phyloP scores from a whole-genome alignment of 1,140 invertebrate species.

The Drosophila burlai region DNA sequence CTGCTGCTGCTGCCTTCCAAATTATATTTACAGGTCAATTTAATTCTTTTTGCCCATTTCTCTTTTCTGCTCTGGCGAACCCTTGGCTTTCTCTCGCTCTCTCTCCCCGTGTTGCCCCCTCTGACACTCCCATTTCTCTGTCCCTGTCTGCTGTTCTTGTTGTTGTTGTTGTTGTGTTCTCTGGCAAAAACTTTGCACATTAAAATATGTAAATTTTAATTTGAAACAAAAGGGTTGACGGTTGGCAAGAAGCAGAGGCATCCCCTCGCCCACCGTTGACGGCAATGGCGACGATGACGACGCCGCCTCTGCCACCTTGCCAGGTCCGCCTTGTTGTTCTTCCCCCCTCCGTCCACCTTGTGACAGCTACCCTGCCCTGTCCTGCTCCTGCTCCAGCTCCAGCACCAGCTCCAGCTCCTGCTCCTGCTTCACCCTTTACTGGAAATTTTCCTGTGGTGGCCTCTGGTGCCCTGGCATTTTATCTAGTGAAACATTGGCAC shows the following conservation, averaged over 20 bases:
- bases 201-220: constrained; percentile 84
- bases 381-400: background rate
- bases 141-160: constrained; percentile 2
- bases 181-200: constrained; percentile 79
- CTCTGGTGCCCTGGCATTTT: constrained; percentile 60
- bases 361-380: background rate
- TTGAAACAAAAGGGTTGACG: constrained; percentile 84
- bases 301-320: constrained; percentile 50
- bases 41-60: constrained; percentile 71
- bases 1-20: constrained; percentile 62
- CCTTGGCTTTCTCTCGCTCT: constrained; percentile 26
- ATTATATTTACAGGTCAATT: constrained; percentile 84
- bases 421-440: background rate
- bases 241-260: constrained; percentile 34
- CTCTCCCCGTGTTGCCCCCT: background rate
- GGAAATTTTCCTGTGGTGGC: constrained; percentile 7
- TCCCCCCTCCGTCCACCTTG: background rate
- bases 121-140: background rate
- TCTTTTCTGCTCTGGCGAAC: constrained; percentile 52
- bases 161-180: constrained; percentile 39
- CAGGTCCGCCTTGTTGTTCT: background rate
- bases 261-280: constrained; percentile 43
- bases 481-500: constrained; percentile 77
- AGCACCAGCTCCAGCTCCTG: too few species aligned
- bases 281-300: constrained; percentile 59